Evolutionary conservation across 2,888 invertebrate species (phyloP).

Genomic region (Sphecodes monilicornis): DNA sequence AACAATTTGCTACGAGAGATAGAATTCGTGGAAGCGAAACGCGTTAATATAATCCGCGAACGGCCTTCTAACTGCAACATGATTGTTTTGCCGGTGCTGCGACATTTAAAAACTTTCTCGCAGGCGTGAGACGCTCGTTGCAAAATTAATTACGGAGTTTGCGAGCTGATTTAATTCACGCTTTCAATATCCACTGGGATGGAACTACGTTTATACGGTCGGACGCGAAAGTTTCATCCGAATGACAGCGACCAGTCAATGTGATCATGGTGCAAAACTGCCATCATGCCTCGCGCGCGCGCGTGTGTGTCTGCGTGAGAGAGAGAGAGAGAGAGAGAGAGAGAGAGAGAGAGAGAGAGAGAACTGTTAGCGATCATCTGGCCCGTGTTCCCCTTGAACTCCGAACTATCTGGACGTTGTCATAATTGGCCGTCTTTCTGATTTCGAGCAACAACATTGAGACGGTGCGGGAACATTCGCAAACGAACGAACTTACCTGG

Average conservation of each 20-base stretch:
- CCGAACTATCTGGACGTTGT: neutral
- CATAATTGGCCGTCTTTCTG: constrained; percentile 10
- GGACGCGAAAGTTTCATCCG: constrained; percentile 25
- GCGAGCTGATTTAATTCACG: neutral
- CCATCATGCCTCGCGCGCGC: too few species aligned
- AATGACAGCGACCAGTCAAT: constrained; percentile 18
- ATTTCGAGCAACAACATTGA: neutral
- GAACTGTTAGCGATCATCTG: neutral
- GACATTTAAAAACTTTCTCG: constrained; percentile 22
- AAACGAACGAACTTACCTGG: neutral
- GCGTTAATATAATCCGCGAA: neutral
- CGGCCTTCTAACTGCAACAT: neutral
- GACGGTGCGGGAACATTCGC: neutral
- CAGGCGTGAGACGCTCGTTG: constrained; percentile 5
- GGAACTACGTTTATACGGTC: constrained; percentile 19
- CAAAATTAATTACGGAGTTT: constrained; percentile 41
- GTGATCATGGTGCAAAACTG: neutral
- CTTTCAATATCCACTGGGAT: neutral
- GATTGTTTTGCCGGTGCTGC: neutral
- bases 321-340: too few species aligned
- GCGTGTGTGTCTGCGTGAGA: constrained; percentile 1
- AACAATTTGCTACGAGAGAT: too few species aligned
- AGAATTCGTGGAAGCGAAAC: neutral
- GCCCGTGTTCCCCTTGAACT: constrained; percentile 15
- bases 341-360: neutral